Evolutionary conservation across 2,113 vertebrate species (phyloP).

Genomic region (Megaptera novaeangliae): DNA sequence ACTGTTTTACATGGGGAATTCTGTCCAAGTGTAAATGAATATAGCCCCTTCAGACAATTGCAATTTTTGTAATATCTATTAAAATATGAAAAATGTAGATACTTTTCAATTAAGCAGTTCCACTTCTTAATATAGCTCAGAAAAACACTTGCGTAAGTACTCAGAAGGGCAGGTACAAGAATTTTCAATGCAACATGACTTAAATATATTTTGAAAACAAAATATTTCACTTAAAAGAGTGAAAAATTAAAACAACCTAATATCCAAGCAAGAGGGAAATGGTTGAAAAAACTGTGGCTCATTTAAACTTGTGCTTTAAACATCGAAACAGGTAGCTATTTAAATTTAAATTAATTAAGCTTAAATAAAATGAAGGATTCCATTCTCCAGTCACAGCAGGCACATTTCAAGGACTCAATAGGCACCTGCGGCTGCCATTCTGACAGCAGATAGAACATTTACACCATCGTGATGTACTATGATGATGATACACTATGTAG

Average conservation of each 20-base stretch:
- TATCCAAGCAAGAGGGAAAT: neutral
- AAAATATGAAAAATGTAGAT: neutral
- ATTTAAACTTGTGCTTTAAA: neutral
- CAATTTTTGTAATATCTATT: neutral
- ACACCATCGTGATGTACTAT: neutral
- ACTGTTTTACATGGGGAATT: neutral
- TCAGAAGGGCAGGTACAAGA: neutral
- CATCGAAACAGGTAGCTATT: neutral
- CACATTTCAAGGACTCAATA: neutral
- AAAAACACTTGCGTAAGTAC: neutral
- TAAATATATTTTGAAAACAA: neutral
- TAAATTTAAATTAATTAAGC: neutral
- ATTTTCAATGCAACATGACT: neutral
- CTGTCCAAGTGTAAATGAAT: neutral
- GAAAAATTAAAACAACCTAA: neutral
- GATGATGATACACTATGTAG: too few relatives aligned
- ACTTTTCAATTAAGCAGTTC: neutral
- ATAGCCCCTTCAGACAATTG: neutral
- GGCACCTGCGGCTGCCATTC: neutral
- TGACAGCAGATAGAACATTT: too few relatives aligned
- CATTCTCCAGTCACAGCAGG: neutral
- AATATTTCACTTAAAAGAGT: neutral
- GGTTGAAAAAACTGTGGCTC: neutral
- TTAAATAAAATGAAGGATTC: neutral
- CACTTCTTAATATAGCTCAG: neutral